Evolutionary conservation across 2,888 invertebrate species (phyloP).

Genomic region (Mamestra brassicae): DNA sequence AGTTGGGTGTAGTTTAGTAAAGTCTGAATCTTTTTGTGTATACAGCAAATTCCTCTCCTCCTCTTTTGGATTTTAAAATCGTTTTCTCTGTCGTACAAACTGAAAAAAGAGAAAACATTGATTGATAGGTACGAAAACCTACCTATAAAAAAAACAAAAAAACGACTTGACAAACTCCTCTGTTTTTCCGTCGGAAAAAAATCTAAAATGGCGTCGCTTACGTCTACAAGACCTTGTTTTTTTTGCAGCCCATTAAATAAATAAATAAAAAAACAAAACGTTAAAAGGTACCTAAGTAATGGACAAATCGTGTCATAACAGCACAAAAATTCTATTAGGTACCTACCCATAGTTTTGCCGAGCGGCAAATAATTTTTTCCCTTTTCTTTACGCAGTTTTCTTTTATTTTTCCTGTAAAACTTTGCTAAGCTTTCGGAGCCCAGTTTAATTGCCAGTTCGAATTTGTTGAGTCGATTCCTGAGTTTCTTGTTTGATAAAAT

Average conservation of each 20-base stretch:
- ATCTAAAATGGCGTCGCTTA: neutral
- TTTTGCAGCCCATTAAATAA: constrained; percentile 18
- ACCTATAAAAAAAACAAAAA: neutral
- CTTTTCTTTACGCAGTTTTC: constrained; percentile 66
- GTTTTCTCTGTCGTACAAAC: constrained; percentile 68
- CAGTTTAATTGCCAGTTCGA: constrained; percentile 77
- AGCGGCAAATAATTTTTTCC: constrained; percentile 75
- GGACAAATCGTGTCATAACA: constrained; percentile 25
- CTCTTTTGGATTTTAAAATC: constrained; percentile 73
- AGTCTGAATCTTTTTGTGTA: constrained; percentile 80
- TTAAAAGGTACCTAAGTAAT: constrained; percentile 23
- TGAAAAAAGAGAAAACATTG: constrained; percentile 67
- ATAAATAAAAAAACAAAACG: constrained; percentile 28
- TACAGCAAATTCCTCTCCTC: constrained; percentile 73
- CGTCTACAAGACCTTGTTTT: neutral
- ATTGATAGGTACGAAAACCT: neutral
- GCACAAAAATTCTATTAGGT: constrained; percentile 54
- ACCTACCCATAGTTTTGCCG: constrained; percentile 72
- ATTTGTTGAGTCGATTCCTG: constrained; percentile 77
- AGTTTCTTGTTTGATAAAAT: constrained; percentile 77
- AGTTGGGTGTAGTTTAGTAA: neutral
- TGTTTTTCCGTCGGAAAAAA: neutral
- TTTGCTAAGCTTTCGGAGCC: constrained; percentile 79
- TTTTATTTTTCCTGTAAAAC: constrained; percentile 76
- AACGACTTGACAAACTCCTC: neutral